Percentiles rank a stretch among this genome's conserved stretches.
Evolutionary conservation across 2,113 vertebrate genomes (phyloP).

Genomic region (Cercocebus atys): DNA sequence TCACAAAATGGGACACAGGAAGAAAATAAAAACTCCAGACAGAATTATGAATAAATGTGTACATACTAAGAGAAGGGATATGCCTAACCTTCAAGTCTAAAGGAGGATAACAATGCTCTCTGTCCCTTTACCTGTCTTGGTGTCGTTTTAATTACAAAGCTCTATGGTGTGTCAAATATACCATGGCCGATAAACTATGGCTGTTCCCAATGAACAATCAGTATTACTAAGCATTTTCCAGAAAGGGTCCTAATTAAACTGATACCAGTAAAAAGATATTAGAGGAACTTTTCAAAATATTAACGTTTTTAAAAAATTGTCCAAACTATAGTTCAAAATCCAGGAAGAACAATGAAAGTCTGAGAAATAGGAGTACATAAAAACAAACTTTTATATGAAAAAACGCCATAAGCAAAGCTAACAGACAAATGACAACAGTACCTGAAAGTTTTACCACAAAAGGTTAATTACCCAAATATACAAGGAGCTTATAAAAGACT

Average conservation of each 20-base stretch:
- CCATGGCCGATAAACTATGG: not conserved
- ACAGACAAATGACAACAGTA: not conserved
- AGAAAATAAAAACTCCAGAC: not conserved
- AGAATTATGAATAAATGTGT: not conserved
- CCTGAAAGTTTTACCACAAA: not conserved
- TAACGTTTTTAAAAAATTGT: not conserved
- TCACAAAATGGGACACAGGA: not conserved
- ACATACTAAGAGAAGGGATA: not conserved
- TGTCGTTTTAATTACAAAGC: not conserved
- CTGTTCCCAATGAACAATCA: conserved; percentile 1
- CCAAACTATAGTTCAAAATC: conserved; percentile 21
- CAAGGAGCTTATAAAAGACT: not conserved
- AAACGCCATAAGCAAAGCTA: not conserved
- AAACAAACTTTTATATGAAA: not conserved
- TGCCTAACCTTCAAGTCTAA: not conserved
- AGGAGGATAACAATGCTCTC: not conserved
- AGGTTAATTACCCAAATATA: not conserved
- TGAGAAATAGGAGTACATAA: not conserved
- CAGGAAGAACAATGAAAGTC: not conserved
- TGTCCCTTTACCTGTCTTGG: not conserved
- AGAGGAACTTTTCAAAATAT: conserved; percentile 39
- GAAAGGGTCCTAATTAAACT: not conserved
- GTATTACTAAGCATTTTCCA: not conserved
- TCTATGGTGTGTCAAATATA: not conserved
- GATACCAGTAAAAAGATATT: not conserved